phyloP scores from a whole-genome alignment of 1,140 invertebrate genomes.

The Diploscapter pachys region DNA sequence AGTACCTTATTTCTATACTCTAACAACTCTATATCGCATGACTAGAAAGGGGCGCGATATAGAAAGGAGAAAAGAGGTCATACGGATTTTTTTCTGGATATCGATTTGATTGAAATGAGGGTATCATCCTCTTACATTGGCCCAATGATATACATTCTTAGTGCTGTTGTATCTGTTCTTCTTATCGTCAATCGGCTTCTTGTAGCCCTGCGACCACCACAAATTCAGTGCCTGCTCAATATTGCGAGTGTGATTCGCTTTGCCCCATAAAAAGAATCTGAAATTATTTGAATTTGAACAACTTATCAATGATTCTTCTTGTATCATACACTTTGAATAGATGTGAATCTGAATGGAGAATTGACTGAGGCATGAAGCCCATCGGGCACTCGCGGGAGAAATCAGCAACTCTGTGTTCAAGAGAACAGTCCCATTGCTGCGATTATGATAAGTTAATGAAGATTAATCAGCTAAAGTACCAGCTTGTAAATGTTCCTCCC shows the following conservation, averaged over 20 bases:
- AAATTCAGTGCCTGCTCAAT: constrained; percentile 27
- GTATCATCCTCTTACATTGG: constrained; percentile 7
- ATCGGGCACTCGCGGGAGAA: constrained; percentile 8
- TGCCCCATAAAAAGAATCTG: constrained; percentile 17
- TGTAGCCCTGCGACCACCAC: constrained; percentile 25
- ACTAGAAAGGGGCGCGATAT: too few relatives aligned
- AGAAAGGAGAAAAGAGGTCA: too few relatives aligned
- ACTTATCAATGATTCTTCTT: background rate
- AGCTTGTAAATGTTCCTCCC: constrained; percentile 31
- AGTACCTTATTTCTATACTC: too few relatives aligned
- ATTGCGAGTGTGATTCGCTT: constrained; percentile 20
- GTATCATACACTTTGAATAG: constrained; percentile 17
- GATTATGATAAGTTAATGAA: background rate
- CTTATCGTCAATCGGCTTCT: constrained; percentile 19
- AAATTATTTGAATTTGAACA: background rate
- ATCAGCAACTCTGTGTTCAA: constrained; percentile 8
- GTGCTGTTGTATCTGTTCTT: constrained; percentile 16
- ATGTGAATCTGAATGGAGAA: constrained; percentile 19
- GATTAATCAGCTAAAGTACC: constrained; percentile 6
- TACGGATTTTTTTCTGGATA: too few relatives aligned
- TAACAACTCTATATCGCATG: too few relatives aligned
- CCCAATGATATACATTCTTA: constrained; percentile 19
- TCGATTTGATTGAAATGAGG: too few relatives aligned
- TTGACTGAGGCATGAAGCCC: constrained; percentile 20
- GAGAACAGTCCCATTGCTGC: constrained; percentile 23